Percentiles rank a stretch among this genome's conserved stretches.
Evolutionary conservation across 2,113 vertebrate species (phyloP).

Genomic region (Tor tambroides): DNA sequence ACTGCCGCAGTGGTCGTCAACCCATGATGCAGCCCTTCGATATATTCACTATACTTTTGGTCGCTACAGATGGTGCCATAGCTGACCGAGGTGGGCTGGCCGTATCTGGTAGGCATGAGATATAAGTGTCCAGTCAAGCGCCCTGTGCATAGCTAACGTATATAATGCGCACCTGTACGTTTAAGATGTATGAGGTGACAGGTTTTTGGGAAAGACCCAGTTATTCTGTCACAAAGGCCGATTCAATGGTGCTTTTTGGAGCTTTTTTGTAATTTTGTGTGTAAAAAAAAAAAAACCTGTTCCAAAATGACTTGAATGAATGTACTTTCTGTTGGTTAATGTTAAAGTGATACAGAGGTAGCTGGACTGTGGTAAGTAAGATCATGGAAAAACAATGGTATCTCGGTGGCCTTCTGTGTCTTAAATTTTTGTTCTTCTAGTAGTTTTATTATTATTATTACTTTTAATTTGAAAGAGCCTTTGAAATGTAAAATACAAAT

Average conservation of each 20-base stretch:
- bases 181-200: conserved; percentile 75
- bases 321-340: conserved; percentile 75
- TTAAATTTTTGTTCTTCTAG: conserved; percentile 51
- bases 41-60: conserved; percentile 18
- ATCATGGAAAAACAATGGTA: conserved; percentile 62
- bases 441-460: conserved; percentile 41
- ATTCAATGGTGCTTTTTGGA: conserved; percentile 84
- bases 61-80: conserved; percentile 51
- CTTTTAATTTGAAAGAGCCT: conserved; percentile 74
- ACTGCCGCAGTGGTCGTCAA: conserved; percentile 22
- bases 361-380: conserved; percentile 67
- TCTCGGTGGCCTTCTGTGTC: conserved; percentile 76
- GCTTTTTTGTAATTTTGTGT: conserved; percentile 78
- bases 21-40: conserved; percentile 20
- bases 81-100: conserved; percentile 25
- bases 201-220: conserved; percentile 55
- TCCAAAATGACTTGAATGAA: conserved; percentile 86
- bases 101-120: conserved; percentile 57
- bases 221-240: conserved; percentile 72
- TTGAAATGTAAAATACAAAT: conserved; percentile 71
- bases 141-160: conserved; percentile 62
- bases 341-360: conserved; percentile 70
- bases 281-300: conserved; percentile 66
- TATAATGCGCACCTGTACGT: conserved; percentile 67
- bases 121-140: conserved; percentile 62